phyloP scores from a whole-genome alignment of 1,140 invertebrate genomes.

The Bombus picipes region DNA sequence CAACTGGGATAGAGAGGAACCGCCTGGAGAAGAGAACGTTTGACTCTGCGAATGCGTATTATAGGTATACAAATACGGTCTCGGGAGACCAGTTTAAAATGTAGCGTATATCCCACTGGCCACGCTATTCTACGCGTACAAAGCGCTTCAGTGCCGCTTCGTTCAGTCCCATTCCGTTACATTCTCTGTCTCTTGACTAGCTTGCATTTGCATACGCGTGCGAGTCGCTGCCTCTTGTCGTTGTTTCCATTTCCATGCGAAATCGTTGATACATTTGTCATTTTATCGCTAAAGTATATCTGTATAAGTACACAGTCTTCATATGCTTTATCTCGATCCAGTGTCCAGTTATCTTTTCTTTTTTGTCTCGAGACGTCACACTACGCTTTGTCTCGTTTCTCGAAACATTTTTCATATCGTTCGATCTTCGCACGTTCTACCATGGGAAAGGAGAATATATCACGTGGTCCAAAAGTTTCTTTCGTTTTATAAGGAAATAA shows the following conservation, averaged over 20 bases:
- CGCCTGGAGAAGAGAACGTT: constrained; percentile 34
- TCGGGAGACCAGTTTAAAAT: constrained; percentile 41
- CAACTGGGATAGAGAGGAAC: neutral
- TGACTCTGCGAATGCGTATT: constrained; percentile 59
- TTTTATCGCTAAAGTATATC: neutral
- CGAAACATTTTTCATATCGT: no score
- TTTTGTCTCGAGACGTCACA: neutral
- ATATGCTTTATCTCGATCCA: neutral
- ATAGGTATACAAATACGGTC: constrained; percentile 9
- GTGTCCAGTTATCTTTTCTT: neutral
- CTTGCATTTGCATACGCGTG: constrained; percentile 28
- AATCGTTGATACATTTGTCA: neutral
- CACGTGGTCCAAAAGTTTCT: no score
- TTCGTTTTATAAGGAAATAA: no score
- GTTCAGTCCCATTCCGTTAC: neutral
- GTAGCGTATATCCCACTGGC: constrained; percentile 39
- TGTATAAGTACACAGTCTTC: neutral
- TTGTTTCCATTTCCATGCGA: neutral
- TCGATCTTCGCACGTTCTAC: no score
- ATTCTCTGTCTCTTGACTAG: neutral
- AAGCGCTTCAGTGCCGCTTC: constrained; percentile 15
- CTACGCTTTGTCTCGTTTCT: neutral
- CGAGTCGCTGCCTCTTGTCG: neutral
- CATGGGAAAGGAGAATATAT: no score
- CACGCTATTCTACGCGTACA: constrained; percentile 25